Base-by-base conservation (phyloP, 2,113 vertebrate genomes). In the Monopterus albus region DNA sequence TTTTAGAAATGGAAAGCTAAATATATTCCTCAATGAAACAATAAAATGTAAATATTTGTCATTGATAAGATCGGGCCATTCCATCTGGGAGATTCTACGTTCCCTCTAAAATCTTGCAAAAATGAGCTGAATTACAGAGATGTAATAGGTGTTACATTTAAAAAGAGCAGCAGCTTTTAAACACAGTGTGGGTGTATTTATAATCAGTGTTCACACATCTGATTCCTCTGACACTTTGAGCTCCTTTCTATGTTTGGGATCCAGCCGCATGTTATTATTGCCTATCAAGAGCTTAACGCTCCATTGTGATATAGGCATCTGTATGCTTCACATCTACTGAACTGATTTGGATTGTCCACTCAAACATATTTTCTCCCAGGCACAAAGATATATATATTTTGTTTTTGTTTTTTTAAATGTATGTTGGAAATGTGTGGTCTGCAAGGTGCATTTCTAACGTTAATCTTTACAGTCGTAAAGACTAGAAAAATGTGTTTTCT, bases 151-250 rank as follows among this genome's bases (percentile, higher is more conserved):
- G 33, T 49, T 60, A 40, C 4, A 4, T 75, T 67, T 61, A 17
- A 26, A 39, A 58, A n/a, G 5, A 40, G 42, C 23, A 61, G 18
- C 14, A 26, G 23, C 42, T 51, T 62, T 42, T 21, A 31, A 63
- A 46, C 53, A 57, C 26, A 26, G 5, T 0, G 1, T 5, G n/a
- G 18, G 23, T 29, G 46, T 79, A 47, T 78, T 80, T 56, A 66
- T 66, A 53, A 59, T 68, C 56, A 11, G 21, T 53, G 42, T 67
- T 81, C 49, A 75, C 68, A 65, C 4, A 8, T 78, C 60, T 61
- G 46, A 67, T 38, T 65, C 71, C 25, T 15, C 57, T 60, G 58
- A 72, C 43, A 45, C 56, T n/a, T 73, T 39, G 11, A 40, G 36
- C 50, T 45, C 31, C 12, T 23, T 20, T 55, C 43, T 82, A 53